These are phyloP conservation scores for Patella ulyssiponensis DNA, from an alignment of 2,888 invertebrate genomes.

Conservation along the genomic window DNA sequence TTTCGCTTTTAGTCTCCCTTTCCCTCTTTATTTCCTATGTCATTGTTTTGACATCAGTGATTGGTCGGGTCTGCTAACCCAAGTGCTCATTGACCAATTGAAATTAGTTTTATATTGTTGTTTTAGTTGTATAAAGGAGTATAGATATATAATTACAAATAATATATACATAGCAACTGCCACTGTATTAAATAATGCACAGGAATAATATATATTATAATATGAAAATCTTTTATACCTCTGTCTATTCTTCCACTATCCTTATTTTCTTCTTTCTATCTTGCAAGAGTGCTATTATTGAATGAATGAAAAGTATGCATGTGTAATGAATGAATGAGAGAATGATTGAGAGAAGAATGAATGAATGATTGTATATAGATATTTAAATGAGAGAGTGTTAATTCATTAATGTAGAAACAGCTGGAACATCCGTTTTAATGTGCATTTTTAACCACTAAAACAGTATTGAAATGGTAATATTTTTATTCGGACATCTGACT, in stretches of 20 bases:
- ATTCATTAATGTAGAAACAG: too few species aligned
- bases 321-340: background rate
- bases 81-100: constrained; percentile 3
- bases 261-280: background rate
- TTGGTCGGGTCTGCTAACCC: constrained; percentile 1
- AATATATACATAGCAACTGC: too few species aligned
- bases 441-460: too few species aligned
- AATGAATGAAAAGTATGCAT: background rate
- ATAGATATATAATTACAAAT: too few species aligned
- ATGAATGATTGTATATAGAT: constrained; percentile 8
- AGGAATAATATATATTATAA: too few species aligned
- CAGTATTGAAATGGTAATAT: too few species aligned
- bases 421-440: too few species aligned
- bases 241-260: too few species aligned
- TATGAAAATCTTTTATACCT: too few species aligned
- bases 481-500: too few species aligned
- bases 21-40: background rate
- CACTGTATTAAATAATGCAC: too few species aligned
- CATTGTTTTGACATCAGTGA: constrained; percentile 5
- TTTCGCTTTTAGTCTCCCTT: background rate
- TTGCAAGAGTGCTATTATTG: background rate
- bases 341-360: background rate
- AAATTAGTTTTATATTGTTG: background rate
- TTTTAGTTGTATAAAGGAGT: background rate
- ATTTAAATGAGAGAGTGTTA: background rate